Conservation (phyloP, 1,140 invertebrate species). For the Bombus haemorrhoidalis region DNA sequence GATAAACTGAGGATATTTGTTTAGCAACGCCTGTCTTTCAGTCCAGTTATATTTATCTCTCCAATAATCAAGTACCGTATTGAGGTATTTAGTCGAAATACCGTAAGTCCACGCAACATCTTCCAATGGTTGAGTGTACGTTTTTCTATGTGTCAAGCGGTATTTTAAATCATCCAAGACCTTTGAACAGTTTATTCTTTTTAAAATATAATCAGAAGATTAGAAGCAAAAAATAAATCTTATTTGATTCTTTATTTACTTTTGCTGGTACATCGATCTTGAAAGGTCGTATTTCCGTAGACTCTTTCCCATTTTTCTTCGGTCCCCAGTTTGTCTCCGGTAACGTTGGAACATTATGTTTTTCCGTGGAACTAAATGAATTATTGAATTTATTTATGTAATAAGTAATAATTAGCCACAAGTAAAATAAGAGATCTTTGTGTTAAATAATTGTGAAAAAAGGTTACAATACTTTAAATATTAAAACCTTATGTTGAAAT, state of each 20-base stretch:
- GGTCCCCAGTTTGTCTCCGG: slow-evolving; percentile 82
- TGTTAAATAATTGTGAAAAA: not conserved
- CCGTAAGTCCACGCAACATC: slow-evolving; percentile 87
- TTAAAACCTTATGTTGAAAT: not conserved
- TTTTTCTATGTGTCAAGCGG: slow-evolving; percentile 74
- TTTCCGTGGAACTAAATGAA: not conserved
- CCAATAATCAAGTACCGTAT: slow-evolving; percentile 88
- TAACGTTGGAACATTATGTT: slow-evolving; percentile 53
- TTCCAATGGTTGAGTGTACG: slow-evolving; percentile 83
- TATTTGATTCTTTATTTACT: slow-evolving; percentile 25
- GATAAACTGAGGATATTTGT: slow-evolving; percentile 88
- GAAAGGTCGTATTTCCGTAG: slow-evolving; percentile 80
- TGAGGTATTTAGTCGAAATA: slow-evolving; percentile 85
- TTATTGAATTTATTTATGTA: not conserved
- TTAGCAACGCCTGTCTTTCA: slow-evolving; percentile 86
- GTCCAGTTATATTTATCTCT: slow-evolving; percentile 88
- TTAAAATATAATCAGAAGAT: not conserved
- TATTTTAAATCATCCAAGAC: slow-evolving; percentile 78
- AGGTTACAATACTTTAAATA: not conserved
- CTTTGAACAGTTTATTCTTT: slow-evolving; percentile 63
- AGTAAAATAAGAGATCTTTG: not conserved
- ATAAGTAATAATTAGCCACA: not conserved
- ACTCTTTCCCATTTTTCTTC: slow-evolving; percentile 70
- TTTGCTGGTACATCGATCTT: slow-evolving; percentile 77
- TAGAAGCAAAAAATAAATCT: not conserved